Base-by-base conservation (phyloP, 35 echinoderm and acorn worm genomes). In the Anneissia japonica region DNA sequence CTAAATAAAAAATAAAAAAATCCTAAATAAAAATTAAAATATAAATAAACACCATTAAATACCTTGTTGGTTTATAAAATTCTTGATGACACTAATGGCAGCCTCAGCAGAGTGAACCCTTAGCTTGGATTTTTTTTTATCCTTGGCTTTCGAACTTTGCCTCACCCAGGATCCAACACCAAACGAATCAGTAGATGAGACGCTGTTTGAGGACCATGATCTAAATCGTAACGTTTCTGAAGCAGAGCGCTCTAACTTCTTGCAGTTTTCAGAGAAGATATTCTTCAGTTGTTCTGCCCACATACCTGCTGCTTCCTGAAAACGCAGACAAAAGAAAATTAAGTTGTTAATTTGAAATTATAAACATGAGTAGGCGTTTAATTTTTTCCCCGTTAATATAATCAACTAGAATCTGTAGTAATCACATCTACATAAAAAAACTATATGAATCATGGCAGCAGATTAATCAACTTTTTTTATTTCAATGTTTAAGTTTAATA, bases 51-150 rank as follows among this genome's bases (percentile, higher is more conserved):
- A n/a, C n/a, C n/a, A n/a, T n/a, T n/a, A n/a, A n/a, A n/a, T 77
- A 86, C 83, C 84, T 85, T 72, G 73, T 87, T 87, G 11, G 26
- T 26, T 83, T 19, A 90, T 29, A 0, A 87, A 74, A 86, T 87
- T 41, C 30, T 86, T 36, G 12, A 90, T 39, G 32, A 85, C 46
- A 2, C 39, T 79, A 17, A 95, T 84, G 5, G 93, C 86, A 28
- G 89, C 93, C 77, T 91, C 84, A 1, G 93, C 93, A 11, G 93
- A 95, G 13, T 91, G 86, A 35, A 95, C 74, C 34, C 90, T 91
- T 32, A 74, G 39, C 80, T 91, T 5, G 89, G 91, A 72, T 76
- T 91, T 40, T 41, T 79, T 38, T 79, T 84, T 32, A 34, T 37
- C 36, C 81, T 41, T 38, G 37, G 23, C 79, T 75, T 77, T 45